Conservation (phyloP, 2,113 vertebrate genomes). For the Steatornis caripensis region DNA sequence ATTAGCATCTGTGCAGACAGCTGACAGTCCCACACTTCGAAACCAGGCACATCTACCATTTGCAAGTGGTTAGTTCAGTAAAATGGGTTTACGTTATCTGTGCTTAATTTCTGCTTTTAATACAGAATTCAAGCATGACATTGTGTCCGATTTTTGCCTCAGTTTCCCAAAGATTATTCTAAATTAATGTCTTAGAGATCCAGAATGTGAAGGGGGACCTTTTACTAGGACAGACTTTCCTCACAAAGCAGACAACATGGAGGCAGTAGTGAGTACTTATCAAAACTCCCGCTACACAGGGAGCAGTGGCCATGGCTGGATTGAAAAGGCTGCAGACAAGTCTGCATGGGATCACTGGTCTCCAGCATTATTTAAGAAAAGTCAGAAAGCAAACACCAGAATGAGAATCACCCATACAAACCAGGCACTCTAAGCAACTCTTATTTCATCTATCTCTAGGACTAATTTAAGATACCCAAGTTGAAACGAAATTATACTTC, state of each 20-base stretch:
- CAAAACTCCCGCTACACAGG: background rate
- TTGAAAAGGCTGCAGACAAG: background rate
- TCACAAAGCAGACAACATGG: background rate
- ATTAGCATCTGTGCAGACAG: background rate
- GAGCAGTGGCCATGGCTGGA: background rate
- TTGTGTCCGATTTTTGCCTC: background rate
- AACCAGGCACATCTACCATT: background rate
- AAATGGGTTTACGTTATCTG: background rate
- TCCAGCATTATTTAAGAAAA: background rate
- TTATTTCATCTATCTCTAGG: background rate
- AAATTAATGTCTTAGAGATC: background rate
- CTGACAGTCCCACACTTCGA: background rate
- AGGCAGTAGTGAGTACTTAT: background rate
- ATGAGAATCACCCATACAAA: background rate
- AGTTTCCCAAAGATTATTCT: background rate
- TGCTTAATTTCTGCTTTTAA: background rate
- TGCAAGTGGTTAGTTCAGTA: background rate
- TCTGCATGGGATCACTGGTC: background rate
- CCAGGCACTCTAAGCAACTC: background rate
- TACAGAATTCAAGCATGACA: background rate
- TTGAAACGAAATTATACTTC: background rate
- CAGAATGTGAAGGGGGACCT: background rate
- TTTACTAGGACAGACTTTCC: background rate
- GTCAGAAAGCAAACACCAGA: background rate
- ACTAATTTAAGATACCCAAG: background rate